phyloP scores from a whole-genome alignment of 2,888 invertebrate species.

The Petrophora chlorosata region DNA sequence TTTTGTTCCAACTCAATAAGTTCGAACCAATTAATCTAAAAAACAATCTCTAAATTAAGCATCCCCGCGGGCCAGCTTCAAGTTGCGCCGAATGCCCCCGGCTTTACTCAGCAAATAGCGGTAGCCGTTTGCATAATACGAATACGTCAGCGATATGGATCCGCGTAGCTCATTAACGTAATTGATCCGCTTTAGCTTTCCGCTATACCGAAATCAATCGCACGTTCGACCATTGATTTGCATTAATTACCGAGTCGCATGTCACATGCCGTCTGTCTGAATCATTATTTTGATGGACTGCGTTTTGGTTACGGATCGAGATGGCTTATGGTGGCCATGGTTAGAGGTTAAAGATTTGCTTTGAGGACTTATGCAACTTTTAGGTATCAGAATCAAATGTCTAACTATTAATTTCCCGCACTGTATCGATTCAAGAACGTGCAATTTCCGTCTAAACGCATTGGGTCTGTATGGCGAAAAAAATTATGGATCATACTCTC shows the following conservation, averaged over 20 bases:
- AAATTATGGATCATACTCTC: no score
- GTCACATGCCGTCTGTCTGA: slow-evolving; percentile 69
- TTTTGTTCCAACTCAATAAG: no score
- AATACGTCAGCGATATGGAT: slow-evolving; percentile 53
- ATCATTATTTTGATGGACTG: slow-evolving; percentile 73
- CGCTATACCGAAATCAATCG: slow-evolving; percentile 50
- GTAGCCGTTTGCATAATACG: slow-evolving; percentile 26
- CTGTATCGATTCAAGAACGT: no score
- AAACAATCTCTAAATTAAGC: slow-evolving; percentile 1
- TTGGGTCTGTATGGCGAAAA: no score
- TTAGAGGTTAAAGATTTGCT: no score
- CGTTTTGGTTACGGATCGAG: slow-evolving; percentile 38
- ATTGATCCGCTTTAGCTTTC: slow-evolving; percentile 81
- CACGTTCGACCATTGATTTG: slow-evolving; percentile 79
- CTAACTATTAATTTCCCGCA: no score
- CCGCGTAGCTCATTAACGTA: slow-evolving; percentile 78
- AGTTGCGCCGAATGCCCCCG: slow-evolving; percentile 5
- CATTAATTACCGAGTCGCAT: slow-evolving; percentile 78
- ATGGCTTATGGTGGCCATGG: slow-evolving; percentile 19
- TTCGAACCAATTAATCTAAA: slow-evolving; percentile 6
- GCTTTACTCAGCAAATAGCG: slow-evolving; percentile 12
- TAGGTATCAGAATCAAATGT: no score
- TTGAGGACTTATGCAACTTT: no score
- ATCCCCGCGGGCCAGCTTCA: slow-evolving; percentile 5
- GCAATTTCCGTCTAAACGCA: no score